phyloP scores from a whole-genome alignment of 2,113 vertebrate genomes.

The Chitala chitala region DNA sequence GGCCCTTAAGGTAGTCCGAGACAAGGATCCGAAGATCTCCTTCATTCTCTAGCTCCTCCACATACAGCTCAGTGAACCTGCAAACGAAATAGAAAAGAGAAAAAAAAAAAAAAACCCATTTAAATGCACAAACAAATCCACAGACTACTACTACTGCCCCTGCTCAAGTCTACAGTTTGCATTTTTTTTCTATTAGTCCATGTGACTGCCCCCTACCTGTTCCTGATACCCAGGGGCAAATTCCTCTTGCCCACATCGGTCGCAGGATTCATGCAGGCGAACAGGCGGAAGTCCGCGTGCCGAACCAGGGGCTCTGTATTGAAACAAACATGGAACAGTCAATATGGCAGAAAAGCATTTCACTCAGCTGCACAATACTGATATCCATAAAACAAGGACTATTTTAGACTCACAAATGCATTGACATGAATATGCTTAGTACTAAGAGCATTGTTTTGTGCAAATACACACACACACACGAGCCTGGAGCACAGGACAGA shows the following conservation, averaged over 20 bases:
- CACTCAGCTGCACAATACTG: no score
- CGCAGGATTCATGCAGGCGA: slow-evolving; percentile 98
- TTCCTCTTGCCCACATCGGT: slow-evolving; percentile 96
- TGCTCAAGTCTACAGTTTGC: background rate
- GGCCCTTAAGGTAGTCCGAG: slow-evolving; percentile 80
- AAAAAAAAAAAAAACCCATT: background rate
- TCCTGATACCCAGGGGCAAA: slow-evolving; percentile 90
- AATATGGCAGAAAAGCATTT: background rate
- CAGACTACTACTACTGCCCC: background rate
- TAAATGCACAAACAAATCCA: background rate
- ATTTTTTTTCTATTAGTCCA: background rate
- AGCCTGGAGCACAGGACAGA: no score
- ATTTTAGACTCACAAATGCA: no score
- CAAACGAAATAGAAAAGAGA: background rate
- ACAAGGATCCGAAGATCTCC: slow-evolving; percentile 82
- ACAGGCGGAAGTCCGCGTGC: slow-evolving; percentile 85
- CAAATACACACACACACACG: no score
- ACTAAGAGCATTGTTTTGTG: no score
- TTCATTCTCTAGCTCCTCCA: slow-evolving; percentile 88
- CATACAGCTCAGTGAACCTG: slow-evolving; percentile 93
- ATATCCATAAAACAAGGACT: no score
- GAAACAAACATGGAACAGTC: background rate
- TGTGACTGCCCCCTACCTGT: slow-evolving; percentile 65
- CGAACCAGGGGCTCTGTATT: slow-evolving; percentile 78
- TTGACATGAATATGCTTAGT: no score